Evolutionary conservation across 2,797 vertebrate genomes (phyloP).

Genomic region (Percopsis omiscomaycus): DNA sequence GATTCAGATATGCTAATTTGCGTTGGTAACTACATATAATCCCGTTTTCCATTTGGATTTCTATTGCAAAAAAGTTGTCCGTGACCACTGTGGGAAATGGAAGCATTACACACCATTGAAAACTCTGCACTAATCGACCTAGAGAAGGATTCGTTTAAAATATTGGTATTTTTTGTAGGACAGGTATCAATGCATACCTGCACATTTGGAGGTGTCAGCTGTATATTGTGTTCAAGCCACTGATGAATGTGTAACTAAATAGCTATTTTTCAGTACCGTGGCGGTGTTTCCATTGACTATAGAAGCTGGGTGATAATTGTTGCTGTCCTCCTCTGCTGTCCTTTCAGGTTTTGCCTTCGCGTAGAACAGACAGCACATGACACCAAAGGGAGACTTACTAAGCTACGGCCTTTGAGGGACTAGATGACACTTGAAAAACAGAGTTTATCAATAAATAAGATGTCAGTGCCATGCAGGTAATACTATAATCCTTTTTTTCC

Average conservation of each 20-base stretch:
- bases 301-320: constrained; percentile 32
- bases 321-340: constrained; percentile 27
- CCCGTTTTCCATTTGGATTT: too few species aligned
- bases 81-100: too few species aligned
- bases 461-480: background rate
- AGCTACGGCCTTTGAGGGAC: background rate
- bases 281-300: constrained; percentile 53
- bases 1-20: too few species aligned
- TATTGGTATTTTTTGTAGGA: too few species aligned
- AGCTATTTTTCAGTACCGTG: constrained; percentile 2
- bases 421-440: background rate
- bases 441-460: too few species aligned
- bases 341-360: constrained; percentile 47
- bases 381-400: background rate
- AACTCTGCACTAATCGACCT: too few species aligned
- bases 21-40: too few species aligned
- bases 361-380: constrained; percentile 25
- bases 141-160: too few species aligned
- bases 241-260: constrained; percentile 2
- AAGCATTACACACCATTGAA: too few species aligned
- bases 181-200: constrained; percentile 35
- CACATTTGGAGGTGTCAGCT: background rate
- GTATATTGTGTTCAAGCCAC: background rate
- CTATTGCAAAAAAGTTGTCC: too few species aligned
- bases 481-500: background rate